Base-by-base conservation (phyloP, 2,888 invertebrate species). In the Magallana nippona region DNA sequence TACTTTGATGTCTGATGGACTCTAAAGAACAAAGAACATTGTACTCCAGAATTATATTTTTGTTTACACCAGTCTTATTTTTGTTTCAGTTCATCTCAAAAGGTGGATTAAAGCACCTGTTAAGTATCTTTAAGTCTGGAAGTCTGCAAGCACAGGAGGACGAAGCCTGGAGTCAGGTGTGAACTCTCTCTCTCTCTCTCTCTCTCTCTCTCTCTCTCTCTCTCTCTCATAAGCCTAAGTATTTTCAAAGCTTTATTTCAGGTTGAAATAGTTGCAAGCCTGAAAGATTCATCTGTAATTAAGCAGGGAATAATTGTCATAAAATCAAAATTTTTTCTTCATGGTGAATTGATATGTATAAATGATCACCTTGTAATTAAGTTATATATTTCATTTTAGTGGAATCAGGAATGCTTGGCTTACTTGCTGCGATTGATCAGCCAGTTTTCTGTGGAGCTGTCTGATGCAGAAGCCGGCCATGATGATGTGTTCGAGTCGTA, bases 391-490 rank as follows among this genome's bases (percentile, higher is more conserved):
- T 81, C 82, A 82, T 87, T 88, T 56, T 89, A 98, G 95, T 98
- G 98, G 98, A 96, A 98, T 83, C 98, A 98, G 93, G 98, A 98
- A 93, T 98, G 98, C 92, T 95, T 98, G 55, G 98, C 98, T 3
- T 96, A 97, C 88, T 95, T 98, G 13, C 94, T 98, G 82, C 97
- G 98, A 92, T 95, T 98, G 87, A 95, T 98, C 11, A 98, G 97
- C 94, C 96, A 98, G 87, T 96, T 98, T 82, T 98, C 98, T 0
- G 97, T 98, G 13, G 95, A 91, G 62, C 91, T 89, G 22, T 89
- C 91, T 8, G 93, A 93, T 86, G 86, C 90, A 10, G 92, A 92
- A 78, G 90, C 90, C 55, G 89, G 90, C 1, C 89, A 89, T 78
- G 93, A 93, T 85, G 93, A 93, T 83, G 91, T 92, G 63, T 91